phyloP scores from a whole-genome alignment of 2,113 vertebrate species.

The Ciconia maguari region DNA sequence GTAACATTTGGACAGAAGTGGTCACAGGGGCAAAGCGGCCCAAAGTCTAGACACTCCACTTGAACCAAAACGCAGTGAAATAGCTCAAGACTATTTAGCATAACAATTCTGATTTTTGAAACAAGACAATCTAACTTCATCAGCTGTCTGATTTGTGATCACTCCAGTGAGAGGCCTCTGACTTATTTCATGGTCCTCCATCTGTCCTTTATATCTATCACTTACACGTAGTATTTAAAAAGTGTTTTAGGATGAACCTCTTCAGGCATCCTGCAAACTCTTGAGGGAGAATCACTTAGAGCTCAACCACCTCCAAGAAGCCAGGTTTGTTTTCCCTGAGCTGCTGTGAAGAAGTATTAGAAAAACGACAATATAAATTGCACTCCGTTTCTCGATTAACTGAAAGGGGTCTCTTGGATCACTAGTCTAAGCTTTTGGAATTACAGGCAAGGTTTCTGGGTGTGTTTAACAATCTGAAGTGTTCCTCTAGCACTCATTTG shows the following conservation, averaged over 20 bases:
- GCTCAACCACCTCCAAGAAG: background rate
- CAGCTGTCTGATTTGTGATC: background rate
- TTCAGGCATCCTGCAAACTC: background rate
- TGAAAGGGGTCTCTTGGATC: background rate
- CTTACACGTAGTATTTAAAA: background rate
- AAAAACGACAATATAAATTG: background rate
- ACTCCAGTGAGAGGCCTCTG: background rate
- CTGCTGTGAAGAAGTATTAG: background rate
- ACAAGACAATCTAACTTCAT: background rate
- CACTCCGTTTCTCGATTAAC: background rate
- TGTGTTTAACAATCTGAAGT: background rate
- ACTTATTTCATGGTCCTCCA: background rate
- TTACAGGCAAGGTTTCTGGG: background rate
- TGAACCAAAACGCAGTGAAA: background rate
- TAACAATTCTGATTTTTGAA: background rate
- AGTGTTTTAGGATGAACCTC: background rate
- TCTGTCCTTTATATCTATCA: background rate
- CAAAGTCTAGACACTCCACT: background rate
- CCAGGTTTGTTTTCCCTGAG: background rate
- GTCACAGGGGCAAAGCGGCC: background rate
- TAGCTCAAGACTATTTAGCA: background rate
- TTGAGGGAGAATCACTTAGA: background rate
- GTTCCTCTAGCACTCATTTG: background rate
- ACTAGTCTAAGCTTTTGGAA: background rate
- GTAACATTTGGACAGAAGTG: background rate